Conservation (phyloP, 2,113 vertebrate species). For the Vombatus ursinus region DNA sequence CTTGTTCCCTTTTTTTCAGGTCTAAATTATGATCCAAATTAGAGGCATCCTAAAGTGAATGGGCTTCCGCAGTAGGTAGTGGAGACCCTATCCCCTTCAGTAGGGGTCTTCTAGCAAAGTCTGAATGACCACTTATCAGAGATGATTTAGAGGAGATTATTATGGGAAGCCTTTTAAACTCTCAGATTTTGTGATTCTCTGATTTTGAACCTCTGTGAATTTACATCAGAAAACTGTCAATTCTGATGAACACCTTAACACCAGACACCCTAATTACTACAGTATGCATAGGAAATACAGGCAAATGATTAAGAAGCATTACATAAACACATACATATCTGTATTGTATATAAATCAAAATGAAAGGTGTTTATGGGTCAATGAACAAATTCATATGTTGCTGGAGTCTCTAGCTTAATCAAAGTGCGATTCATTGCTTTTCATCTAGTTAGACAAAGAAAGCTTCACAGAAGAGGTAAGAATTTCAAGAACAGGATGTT, state of each 20-base stretch:
- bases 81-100: rapidly evolving
- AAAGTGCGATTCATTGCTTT: not conserved
- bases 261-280: not conserved
- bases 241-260: not conserved
- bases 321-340: not conserved
- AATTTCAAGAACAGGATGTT: not conserved
- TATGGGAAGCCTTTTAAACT: not conserved
- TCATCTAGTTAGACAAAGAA: not conserved
- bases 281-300: not conserved
- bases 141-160: not conserved
- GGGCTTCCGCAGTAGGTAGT: not conserved
- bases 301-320: not conserved
- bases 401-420: not conserved
- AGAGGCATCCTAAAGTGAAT: not conserved
- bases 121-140: not conserved
- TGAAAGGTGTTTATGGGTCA: not conserved
- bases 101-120: not conserved
- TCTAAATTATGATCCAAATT: not conserved
- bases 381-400: not conserved
- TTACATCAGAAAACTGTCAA: not conserved
- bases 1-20: not conserved
- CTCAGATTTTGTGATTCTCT: not conserved
- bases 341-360: not conserved
- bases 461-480: not conserved
- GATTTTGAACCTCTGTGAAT: not conserved